Conservation (phyloP, 2,888 invertebrate species). For the Catocala nupta region DNA sequence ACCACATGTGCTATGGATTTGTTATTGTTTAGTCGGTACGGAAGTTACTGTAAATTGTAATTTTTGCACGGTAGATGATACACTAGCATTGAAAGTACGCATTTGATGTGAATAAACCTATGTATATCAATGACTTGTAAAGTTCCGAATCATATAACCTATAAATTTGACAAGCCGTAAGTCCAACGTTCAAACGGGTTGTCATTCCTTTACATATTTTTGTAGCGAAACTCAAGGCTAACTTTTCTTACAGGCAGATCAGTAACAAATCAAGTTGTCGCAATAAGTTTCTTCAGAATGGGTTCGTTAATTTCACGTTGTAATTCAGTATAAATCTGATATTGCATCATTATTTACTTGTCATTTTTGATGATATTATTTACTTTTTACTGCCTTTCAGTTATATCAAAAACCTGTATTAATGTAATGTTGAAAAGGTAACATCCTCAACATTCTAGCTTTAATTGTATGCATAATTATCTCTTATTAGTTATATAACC, state of each 20-base stretch:
- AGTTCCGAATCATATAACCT: slow-evolving; percentile 73
- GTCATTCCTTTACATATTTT: slow-evolving; percentile 66
- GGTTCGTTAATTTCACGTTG: slow-evolving; percentile 8
- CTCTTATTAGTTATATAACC: slow-evolving; percentile 19
- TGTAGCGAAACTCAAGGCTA: slow-evolving; percentile 71
- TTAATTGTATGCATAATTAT: neutral
- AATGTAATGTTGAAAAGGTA: neutral
- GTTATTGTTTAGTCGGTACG: slow-evolving; percentile 78
- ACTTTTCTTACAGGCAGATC: slow-evolving; percentile 41
- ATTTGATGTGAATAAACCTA: slow-evolving; percentile 52
- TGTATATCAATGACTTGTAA: slow-evolving; percentile 55
- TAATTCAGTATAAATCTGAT: slow-evolving; percentile 24
- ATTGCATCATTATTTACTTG: slow-evolving; percentile 19
- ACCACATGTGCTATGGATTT: slow-evolving; percentile 84
- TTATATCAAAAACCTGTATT: slow-evolving; percentile 16
- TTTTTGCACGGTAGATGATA: slow-evolving; percentile 67
- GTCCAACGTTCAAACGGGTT: slow-evolving; percentile 80
- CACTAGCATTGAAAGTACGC: slow-evolving; percentile 55
- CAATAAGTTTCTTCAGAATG: slow-evolving; percentile 34
- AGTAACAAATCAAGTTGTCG: slow-evolving; percentile 24
- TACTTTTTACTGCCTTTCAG: slow-evolving; percentile 5
- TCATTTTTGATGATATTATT: slow-evolving; percentile 10
- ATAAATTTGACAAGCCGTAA: slow-evolving; percentile 78
- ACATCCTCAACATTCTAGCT: neutral
- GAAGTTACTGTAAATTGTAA: slow-evolving; percentile 71